phyloP scores from a whole-genome alignment of 53 echinoderm and acorn worm species.

The Actinopyga echinites region DNA sequence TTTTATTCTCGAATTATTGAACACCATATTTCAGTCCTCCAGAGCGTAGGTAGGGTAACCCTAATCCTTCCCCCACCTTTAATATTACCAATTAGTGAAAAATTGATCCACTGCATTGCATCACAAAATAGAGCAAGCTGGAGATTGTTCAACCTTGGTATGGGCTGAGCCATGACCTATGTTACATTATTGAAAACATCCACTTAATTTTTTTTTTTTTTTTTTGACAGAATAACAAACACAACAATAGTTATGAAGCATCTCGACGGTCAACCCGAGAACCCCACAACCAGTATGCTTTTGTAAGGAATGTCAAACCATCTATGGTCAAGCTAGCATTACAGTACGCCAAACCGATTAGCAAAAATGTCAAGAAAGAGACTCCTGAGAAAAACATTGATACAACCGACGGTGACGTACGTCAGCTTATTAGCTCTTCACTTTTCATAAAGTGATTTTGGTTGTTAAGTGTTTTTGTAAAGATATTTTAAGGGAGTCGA shows the following conservation, averaged over 20 bases:
- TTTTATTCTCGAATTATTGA: too few species aligned
- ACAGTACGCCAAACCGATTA: constrained; percentile 10
- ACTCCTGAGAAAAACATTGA: not conserved
- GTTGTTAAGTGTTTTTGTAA: too few species aligned
- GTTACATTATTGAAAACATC: not conserved
- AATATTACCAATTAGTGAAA: not conserved
- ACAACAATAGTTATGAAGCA: not conserved
- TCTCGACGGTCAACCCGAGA: not conserved
- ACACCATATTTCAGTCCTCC: too few species aligned
- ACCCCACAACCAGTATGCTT: not conserved
- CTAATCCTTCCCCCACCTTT: not conserved
- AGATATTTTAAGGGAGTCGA: too few species aligned
- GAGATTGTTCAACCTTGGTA: too few species aligned
- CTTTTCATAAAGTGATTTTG: too few species aligned
- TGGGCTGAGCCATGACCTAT: too few species aligned
- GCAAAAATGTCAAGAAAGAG: not conserved
- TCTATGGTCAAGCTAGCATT: not conserved
- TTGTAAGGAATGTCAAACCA: constrained; percentile 13
- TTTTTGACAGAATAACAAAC: not conserved
- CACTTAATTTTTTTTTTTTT: not conserved
- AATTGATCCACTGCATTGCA: not conserved
- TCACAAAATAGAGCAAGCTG: too few species aligned
- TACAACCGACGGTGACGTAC: not conserved
- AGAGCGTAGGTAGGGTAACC: too few species aligned
- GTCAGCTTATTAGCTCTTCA: not conserved